Evolutionary conservation across 2,113 vertebrate species (phyloP).

Genomic region (Bothrops jararaca): DNA sequence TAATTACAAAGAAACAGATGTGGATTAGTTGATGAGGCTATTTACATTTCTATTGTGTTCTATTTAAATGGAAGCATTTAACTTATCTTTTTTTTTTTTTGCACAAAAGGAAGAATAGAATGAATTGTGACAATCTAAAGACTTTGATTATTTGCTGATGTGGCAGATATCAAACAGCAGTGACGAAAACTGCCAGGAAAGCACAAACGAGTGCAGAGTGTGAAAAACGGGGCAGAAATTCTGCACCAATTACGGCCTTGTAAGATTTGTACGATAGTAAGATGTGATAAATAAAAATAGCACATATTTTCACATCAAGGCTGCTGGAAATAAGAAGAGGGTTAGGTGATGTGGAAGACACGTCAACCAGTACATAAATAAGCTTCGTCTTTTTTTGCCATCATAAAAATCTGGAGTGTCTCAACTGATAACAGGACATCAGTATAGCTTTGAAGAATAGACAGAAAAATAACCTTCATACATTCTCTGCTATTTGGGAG

Average conservation of each 20-base stretch:
- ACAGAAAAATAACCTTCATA: conserved; percentile 26
- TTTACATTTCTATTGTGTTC: conserved; percentile 68
- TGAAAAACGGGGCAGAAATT: conserved; percentile 42
- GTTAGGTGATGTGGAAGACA: conserved; percentile 26
- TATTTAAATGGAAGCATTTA: conserved; percentile 62
- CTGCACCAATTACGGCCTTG: conserved; percentile 27
- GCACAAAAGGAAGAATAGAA: conserved; percentile 52
- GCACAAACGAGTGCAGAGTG: conserved; percentile 22
- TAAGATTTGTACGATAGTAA: conserved; percentile 36
- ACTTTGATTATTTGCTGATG: conserved; percentile 69
- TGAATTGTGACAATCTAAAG: conserved; percentile 59
- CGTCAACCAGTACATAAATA: conserved; percentile 40
- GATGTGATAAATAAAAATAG: conserved; percentile 39
- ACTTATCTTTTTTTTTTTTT: conserved; percentile 28
- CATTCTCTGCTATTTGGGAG: conserved; percentile 25
- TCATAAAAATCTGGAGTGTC: conserved; percentile 40
- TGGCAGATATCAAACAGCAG: conserved; percentile 57
- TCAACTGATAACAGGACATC: conserved; percentile 28
- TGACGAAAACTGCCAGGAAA: conserved; percentile 57
- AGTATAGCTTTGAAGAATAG: conserved; percentile 43
- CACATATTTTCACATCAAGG: conserved; percentile 25
- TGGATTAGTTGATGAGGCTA: conserved; percentile 57
- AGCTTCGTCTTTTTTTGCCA: conserved; percentile 30
- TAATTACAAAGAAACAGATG: conserved; percentile 70
- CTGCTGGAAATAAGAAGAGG: conserved; percentile 26